Evolutionary conservation across 2,888 invertebrate species (phyloP), one percentile per base, ranked within the genome.

Genomic region (Phanerotoma sp.): DNA sequence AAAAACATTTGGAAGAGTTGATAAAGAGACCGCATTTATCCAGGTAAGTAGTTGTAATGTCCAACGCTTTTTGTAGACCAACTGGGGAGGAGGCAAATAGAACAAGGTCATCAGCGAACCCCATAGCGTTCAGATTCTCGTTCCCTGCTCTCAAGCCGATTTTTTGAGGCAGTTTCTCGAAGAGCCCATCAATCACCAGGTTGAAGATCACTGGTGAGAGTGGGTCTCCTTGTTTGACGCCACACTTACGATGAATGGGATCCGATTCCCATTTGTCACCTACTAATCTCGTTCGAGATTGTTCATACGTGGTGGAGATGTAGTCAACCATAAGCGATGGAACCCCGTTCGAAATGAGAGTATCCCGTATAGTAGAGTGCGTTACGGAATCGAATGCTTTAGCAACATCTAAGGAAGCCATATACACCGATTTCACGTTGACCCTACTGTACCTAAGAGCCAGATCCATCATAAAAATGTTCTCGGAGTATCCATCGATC

Each of bases 161-260:
- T 3, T 60, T 57, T 0, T 33, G 11, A 0, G 55, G 42, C 0
- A 59, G 22, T 2, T n/a, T 2, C 15, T 32, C n/a, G 5, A 59
- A 40, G 1, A 54, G 37, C 1, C 40, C 48, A 10, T 61, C 58
- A 1, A 60, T 54, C 9, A 60, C 52, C 48, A 62, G 9, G 21
- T 62, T 62, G 13, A 64, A 64, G 0, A 63, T 18, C 0, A 62
- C 47, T 1, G 56, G 63, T 0, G 63, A 66, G 0, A 64, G 38
- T 0, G 65, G 66, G 32, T 66, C 64, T 2, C 65, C 63, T 16
- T 65, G 64, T 21, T 57, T 64, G 0, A 66, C 67, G 1, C 64
- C 65, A n/a, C 61, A 35, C 1, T 16, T 41, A 0, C 56, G 58
- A 5, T 47, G 20, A 1, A 63, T 56, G 4, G 25, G 10, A 2